These are phyloP conservation scores for Amorpha juglandis DNA, from an alignment of 2,888 invertebrate genomes.

Conservation along the genomic window DNA sequence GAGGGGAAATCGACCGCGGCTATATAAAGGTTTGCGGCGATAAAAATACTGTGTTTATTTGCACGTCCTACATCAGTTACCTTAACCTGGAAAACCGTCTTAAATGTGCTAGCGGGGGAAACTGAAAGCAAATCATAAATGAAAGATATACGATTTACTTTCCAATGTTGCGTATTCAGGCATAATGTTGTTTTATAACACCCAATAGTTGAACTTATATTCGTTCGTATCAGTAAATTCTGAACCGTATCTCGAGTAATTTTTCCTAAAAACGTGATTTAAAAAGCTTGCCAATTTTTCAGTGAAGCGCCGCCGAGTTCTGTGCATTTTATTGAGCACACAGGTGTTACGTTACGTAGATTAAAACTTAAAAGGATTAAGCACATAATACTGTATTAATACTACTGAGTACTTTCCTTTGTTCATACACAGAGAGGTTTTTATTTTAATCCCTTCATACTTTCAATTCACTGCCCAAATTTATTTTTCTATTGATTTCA, in stretches of 20 bases:
- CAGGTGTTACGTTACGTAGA: slow-evolving; percentile 56
- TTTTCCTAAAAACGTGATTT: slow-evolving; percentile 73
- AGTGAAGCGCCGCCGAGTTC: slow-evolving; percentile 34
- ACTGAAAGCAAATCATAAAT: slow-evolving; percentile 57
- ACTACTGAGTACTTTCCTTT: slow-evolving; percentile 45
- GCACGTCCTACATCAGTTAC: slow-evolving; percentile 81
- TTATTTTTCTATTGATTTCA: slow-evolving; percentile 48
- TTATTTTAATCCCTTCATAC: slow-evolving; percentile 52
- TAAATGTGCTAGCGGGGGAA: slow-evolving; percentile 47
- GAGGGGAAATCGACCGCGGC: slow-evolving; percentile 83
- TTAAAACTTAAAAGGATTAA: slow-evolving; percentile 58
- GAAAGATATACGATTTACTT: slow-evolving; percentile 60
- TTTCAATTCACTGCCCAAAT: slow-evolving; percentile 54
- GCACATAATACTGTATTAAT: slow-evolving; percentile 44
- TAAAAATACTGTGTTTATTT: slow-evolving; percentile 84
- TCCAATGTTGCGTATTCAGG: slow-evolving; percentile 42
- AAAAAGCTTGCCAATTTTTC: slow-evolving; percentile 53
- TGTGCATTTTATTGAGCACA: slow-evolving; percentile 35
- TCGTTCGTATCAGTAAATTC: slow-evolving; percentile 78
- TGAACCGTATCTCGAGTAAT: slow-evolving; percentile 71
- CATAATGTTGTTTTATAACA: slow-evolving; percentile 54
- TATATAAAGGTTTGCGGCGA: slow-evolving; percentile 83
- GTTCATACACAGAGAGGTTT: slow-evolving; percentile 43
- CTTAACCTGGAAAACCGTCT: slow-evolving; percentile 60
- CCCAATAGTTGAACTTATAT: slow-evolving; percentile 67